These are phyloP conservation scores for Anolis carolinensis DNA, from an alignment of 2,113 vertebrate species.

Conservation along the genomic window DNA sequence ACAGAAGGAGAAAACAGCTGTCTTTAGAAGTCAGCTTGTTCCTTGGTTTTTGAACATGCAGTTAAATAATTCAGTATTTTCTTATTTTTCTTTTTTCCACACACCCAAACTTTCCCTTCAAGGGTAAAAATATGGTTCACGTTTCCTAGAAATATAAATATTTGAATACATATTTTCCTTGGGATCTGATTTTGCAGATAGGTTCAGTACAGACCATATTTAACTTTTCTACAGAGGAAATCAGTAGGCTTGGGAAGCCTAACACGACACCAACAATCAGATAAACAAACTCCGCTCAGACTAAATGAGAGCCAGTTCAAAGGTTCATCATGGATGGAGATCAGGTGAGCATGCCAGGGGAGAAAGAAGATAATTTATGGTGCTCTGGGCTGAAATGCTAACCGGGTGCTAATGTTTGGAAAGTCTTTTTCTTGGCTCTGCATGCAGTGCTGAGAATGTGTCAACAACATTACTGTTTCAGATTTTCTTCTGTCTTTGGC, in stretches of 20 bases:
- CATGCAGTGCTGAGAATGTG: background rate
- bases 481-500: background rate
- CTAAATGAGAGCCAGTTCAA: slow-evolving; percentile 17
- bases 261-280: background rate
- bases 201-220: slow-evolving; percentile 11
- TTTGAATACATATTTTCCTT: background rate
- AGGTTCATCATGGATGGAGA: slow-evolving; percentile 16
- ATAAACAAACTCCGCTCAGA: slow-evolving; percentile 15
- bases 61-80: slow-evolving; percentile 12
- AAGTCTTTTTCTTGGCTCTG: background rate
- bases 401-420: background rate
- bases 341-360: background rate
- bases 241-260: background rate
- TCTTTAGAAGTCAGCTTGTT: slow-evolving; percentile 4
- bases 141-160: background rate
- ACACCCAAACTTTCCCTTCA: background rate
- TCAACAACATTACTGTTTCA: background rate
- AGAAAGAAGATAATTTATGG: background rate
- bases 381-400: background rate
- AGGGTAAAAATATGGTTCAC: background rate
- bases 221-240: background rate
- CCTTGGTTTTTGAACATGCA: slow-evolving; percentile 4
- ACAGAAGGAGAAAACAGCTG: accelerated
- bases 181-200: background rate
- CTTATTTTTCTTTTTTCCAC: slow-evolving; percentile 24